A percentile compares a stretch with the other conserved stretches of the same genome.
Conservation (phyloP, 1,140 invertebrate genomes). For the Macrobrachium nipponense region DNA sequence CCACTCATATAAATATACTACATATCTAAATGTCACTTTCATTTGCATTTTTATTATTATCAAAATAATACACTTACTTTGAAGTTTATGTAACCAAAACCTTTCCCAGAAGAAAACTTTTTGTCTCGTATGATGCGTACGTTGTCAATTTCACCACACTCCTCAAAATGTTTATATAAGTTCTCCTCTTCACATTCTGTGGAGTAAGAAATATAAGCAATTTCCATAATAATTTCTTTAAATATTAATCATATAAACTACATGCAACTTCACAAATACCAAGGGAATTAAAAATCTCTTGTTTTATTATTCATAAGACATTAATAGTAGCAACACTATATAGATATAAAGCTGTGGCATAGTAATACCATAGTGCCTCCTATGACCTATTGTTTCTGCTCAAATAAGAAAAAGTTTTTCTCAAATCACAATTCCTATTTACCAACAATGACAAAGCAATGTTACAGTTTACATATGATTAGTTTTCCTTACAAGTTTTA, state of each 20-base stretch:
- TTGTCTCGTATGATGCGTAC: slow-evolving; percentile 38
- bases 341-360: background rate
- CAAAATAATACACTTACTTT: slow-evolving; percentile 10
- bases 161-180: slow-evolving; percentile 22
- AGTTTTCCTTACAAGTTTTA: too few species aligned
- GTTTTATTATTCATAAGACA: too few species aligned
- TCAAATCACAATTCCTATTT: background rate
- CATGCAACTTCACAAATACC: too few species aligned
- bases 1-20: too few species aligned
- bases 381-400: background rate
- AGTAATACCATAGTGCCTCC: background rate
- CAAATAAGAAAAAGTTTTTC: background rate
- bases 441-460: background rate
- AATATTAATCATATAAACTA: background rate
- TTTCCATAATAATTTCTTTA: background rate
- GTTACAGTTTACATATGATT: too few species aligned
- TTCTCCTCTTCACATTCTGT: slow-evolving; percentile 36
- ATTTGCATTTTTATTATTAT: too few species aligned
- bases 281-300: too few species aligned
- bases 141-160: slow-evolving; percentile 40
- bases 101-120: slow-evolving; percentile 19
- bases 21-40: too few species aligned
- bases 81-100: slow-evolving; percentile 42
- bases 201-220: background rate
- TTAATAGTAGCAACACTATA: background rate